Evolutionary conservation across 2,113 vertebrate species (phyloP), one percentile per base, ranked within the genome.

Genomic region (Rhabdomys dilectus): DNA sequence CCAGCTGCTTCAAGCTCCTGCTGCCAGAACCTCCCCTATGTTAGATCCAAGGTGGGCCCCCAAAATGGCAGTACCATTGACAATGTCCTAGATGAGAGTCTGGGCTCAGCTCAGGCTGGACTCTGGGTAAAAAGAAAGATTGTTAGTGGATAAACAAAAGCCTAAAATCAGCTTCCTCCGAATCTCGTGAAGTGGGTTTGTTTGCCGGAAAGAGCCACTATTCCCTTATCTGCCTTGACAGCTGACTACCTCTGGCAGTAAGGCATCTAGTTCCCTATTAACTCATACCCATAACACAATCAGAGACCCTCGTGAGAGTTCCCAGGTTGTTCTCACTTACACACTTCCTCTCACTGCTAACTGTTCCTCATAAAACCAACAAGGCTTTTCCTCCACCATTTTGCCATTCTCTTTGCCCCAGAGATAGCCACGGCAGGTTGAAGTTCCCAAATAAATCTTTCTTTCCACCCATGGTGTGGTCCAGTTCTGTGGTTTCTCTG

Each of bases 251-350:
- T 11, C 17, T 34, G 29, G 4, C 76, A 78, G 51, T 34, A 34
- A 29, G 29, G 45, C 26, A 51, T 51, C 29, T 51, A 31, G 76
- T 31, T 77, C 45, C 45, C 45, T 19, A 29, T 51, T 31, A 78
- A 34, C 26, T 31, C 45, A 51, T 0, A 51, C 2, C 0, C 45
- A 1, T 21, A n/a, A 56, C 34, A 2, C 1, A 21, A n/a, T n/a
- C 21, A 6, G 22, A 81, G 78, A 29, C 10, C 77, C 29, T 3
- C 7, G 17, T 0, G 31, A 31, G 34, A 56, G 77, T 34, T 36
- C 17, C 48, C 51, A 75, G 9, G 51, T 17, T 80, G 51, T 56
- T 80, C 34, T 34, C 42, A 48, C 24, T 76, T 76, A 10, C 12
- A 51, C 13, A 31, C 45, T 3, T 3, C 42, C 45, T 31, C 45